These are phyloP conservation scores for Isurus oxyrinchus DNA, from an alignment of 2,113 vertebrate genomes.

Conservation along the genomic window DNA sequence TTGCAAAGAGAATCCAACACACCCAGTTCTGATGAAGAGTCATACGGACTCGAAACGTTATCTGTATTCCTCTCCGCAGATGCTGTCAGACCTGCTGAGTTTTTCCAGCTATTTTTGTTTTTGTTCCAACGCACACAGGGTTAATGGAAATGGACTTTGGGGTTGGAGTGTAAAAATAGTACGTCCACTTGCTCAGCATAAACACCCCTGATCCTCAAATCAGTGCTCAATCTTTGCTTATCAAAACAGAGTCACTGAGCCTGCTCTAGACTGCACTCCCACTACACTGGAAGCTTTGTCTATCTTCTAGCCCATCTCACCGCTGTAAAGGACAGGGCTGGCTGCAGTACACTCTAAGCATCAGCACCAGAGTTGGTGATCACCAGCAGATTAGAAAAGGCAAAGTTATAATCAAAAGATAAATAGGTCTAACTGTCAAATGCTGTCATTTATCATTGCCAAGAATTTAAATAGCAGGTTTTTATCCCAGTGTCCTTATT, in stretches of 20 bases:
- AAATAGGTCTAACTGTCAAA: neutral
- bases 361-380: neutral
- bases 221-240: slow-evolving; percentile 8
- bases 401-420: slow-evolving; percentile 15
- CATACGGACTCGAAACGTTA: too few relatives aligned
- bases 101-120: too few relatives aligned
- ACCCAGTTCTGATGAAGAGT: too few relatives aligned
- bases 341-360: neutral
- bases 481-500: neutral
- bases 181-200: neutral
- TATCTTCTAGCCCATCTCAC: neutral
- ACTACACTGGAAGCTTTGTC: neutral
- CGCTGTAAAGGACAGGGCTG: neutral
- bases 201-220: neutral
- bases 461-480: neutral
- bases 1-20: neutral
- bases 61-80: too few relatives aligned
- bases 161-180: neutral
- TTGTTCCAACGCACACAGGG: neutral
- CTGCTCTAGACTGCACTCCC: neutral
- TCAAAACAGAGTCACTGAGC: neutral
- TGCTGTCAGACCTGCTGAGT: too few relatives aligned
- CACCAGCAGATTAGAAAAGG: neutral
- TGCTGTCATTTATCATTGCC: neutral
- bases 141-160: neutral